These are phyloP conservation scores for Rhinopomastus cyanomelas DNA, from an alignment of 2,113 vertebrate species.

Conservation along the genomic window DNA sequence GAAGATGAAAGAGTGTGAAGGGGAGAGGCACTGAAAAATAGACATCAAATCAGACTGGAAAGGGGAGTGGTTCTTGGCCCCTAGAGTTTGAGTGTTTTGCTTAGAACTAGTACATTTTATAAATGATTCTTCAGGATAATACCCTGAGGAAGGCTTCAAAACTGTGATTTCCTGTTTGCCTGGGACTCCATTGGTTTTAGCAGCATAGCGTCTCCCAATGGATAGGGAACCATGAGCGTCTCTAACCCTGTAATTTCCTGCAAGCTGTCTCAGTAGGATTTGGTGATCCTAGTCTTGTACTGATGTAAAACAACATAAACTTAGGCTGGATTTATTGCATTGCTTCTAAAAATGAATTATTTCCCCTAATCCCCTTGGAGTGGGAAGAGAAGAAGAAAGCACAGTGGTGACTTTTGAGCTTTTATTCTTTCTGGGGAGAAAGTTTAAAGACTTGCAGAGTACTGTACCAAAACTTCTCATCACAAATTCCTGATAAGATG, in stretches of 20 bases:
- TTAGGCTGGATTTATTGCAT: constrained; percentile 23
- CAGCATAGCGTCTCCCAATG: not conserved
- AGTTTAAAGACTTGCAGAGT: not conserved
- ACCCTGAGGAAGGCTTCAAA: constrained; percentile 25
- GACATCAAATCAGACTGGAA: not conserved
- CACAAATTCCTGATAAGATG: not conserved
- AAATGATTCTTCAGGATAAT: not conserved
- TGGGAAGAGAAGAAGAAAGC: not conserved
- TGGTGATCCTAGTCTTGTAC: not conserved
- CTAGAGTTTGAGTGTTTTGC: not conserved
- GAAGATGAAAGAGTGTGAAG: not conserved
- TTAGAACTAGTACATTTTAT: not conserved
- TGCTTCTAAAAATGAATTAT: constrained; percentile 1
- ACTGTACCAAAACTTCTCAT: not conserved
- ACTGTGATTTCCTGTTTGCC: constrained; percentile 37
- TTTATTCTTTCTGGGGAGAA: not conserved
- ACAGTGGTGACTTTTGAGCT: not conserved
- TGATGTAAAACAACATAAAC: constrained; percentile 30
- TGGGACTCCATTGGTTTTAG: not conserved
- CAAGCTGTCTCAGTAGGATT: constrained; percentile 23
- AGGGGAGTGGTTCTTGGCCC: not conserved
- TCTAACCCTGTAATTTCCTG: constrained; percentile 56
- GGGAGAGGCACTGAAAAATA: not conserved
- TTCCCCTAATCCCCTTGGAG: constrained; percentile 3
- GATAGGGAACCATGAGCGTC: not conserved